Evolutionary conservation across 2,797 vertebrate species (phyloP), one percentile per base, ranked within the genome.

Genomic region (Saxicola maurus): DNA sequence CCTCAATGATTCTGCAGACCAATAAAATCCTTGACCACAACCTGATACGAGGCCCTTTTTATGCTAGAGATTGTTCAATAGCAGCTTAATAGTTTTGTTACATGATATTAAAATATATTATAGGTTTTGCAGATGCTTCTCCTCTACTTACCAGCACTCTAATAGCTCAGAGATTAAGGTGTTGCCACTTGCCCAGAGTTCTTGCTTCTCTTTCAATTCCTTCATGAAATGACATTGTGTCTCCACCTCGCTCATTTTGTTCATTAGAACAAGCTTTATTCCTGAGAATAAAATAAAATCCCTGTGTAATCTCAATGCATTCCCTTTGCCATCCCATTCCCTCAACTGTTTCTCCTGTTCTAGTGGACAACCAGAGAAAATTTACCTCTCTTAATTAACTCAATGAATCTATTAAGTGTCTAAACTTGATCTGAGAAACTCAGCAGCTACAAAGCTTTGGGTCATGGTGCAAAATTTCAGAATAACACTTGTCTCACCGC

Each of bases 11-110:
- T 24, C 42, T 57, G 42, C 35, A 71, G 38, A 19, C 45, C 53
- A 89, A 35, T 64, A 89, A 89, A 89, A 76, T 61, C 38, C 28
- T 82, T 61, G 35, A 10, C 37, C 27, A 53, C 81, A 55, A 69
- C 45, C 24, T 91, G 45, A 89, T 53, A 78, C 21, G 31, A 53
- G 16, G 23, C 75, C 31, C 31, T 66, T 91, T 90, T 87, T 45
- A 51, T 27, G 66, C 43, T 35, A 52, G 59, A 86, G n/a, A 38
- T 49, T 66, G 52, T 25, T 82, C 16, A 20, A 75, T 67, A 89
- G 69, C 43, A 79, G 31, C 20, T 51, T 66, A 76, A 85, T 37
- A 52, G 67, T 33, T 92, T 82, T 49, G 28, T 57, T 82, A 46
- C 12, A 31, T 46, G 76, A 40, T 40, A 61, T 13, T 91, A 35